These are phyloP conservation scores for Tursiops truncatus DNA, from an alignment of 2,113 vertebrate genomes.

Conservation along the genomic window DNA sequence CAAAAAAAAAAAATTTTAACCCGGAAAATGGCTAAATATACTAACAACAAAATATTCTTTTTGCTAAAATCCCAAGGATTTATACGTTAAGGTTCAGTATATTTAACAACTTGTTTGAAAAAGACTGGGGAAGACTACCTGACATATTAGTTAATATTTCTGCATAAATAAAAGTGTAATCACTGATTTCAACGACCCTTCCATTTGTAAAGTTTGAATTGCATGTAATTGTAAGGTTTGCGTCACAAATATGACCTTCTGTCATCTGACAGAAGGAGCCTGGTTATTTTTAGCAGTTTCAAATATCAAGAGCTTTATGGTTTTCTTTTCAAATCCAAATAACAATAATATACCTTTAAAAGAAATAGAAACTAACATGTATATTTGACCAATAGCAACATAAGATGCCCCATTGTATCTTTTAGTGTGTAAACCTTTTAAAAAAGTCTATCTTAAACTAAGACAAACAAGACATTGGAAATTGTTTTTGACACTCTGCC, in stretches of 20 bases:
- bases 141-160: neutral
- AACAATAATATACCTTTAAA: neutral
- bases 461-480: neutral
- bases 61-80: neutral
- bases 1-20: neutral
- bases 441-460: neutral
- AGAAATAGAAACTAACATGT: neutral
- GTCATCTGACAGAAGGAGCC: slow-evolving; percentile 26
- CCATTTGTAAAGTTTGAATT: slow-evolving; percentile 46
- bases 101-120: neutral
- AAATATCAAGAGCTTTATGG: slow-evolving; percentile 53
- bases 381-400: neutral
- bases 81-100: neutral
- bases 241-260: slow-evolving; percentile 61
- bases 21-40: neutral
- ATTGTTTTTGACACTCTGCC: neutral
- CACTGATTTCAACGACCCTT: neutral
- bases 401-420: neutral
- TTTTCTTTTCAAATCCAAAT: slow-evolving; percentile 46
- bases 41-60: neutral
- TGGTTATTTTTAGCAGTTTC: slow-evolving; percentile 65
- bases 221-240: slow-evolving; percentile 52
- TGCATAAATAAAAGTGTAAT: neutral
- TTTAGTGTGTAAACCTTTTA: neutral
- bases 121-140: neutral